Base-by-base conservation (phyloP, 2,113 vertebrate species). In the Fregetta grallaria region DNA sequence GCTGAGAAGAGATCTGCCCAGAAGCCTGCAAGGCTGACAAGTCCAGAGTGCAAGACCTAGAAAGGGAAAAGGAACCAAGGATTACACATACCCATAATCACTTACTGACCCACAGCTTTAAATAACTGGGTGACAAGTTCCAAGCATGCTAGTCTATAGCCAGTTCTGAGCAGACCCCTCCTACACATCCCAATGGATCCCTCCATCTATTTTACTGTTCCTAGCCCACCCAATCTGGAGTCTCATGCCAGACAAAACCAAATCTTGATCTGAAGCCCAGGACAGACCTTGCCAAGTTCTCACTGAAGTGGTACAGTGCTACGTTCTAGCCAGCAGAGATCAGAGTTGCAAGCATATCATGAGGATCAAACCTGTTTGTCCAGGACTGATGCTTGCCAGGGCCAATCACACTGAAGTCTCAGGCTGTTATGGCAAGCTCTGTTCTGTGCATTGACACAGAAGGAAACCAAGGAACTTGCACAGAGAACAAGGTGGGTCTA, bases 31-130 rank as follows among this genome's bases (percentile, higher is more conserved):
- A 92, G 86, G 67, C 65, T 74, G 72, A 88, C 38, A 74, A 86
- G 73, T 79, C 89, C 92, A 58, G 72, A 67, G 40, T 61, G 11
- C 20, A 81, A 93, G 53, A 86, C 96, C 98, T 98, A 71, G 53
- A 72, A 82, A 44, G 26, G 86, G 74, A 66, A 96, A 80, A 94
- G 36, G 29, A 96, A 96, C 14, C 87, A 95, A 90, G 84, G 84
- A 36, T 92, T 67, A 96, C 59, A 62, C 34, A 88, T 16, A 27
- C 0, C 18, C 38, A 42, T 19, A 81, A 55, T 3, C 18, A 89
- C 12, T 4, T 36, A 50, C 0, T 5, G 15, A 73, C 21, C 30
- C 40, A n/a, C 10, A n/a, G 15, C 59, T 52, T 74, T 72, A 47
- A 86, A 10, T 19, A 68, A 55, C 15, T 3, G 13, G 8, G 27